Percentiles rank a stretch among this genome's conserved stretches.
These are phyloP conservation scores for Antheraea yamamai DNA, from an alignment of 2,888 invertebrate genomes.

Conservation along the genomic window DNA sequence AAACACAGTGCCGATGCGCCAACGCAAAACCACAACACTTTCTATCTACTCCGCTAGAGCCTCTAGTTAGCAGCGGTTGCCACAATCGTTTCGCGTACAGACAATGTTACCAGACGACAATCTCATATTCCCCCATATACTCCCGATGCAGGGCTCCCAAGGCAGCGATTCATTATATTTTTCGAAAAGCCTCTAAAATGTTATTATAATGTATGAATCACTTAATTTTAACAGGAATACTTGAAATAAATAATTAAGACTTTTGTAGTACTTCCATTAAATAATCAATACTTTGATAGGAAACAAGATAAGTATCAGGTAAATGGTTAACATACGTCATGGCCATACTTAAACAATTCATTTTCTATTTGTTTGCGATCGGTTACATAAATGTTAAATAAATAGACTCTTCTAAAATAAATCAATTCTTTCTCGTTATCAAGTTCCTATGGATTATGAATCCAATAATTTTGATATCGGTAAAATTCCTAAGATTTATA, in stretches of 20 bases:
- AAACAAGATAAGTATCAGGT: too few relatives aligned
- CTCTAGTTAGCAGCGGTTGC: background rate
- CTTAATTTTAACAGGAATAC: background rate
- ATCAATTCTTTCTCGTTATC: too few relatives aligned
- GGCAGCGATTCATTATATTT: background rate
- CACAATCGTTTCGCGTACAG: background rate
- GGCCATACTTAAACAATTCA: too few relatives aligned
- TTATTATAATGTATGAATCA: background rate
- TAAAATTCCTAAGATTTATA: too few relatives aligned
- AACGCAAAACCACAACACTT: background rate
- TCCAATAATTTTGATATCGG: too few relatives aligned
- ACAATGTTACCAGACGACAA: background rate
- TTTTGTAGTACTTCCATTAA: background rate
- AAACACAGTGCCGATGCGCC: background rate
- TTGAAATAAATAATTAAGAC: background rate
- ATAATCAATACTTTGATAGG: background rate
- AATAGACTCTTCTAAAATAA: too few relatives aligned
- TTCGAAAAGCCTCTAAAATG: background rate
- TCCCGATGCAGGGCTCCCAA: background rate
- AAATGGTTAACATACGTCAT: too few relatives aligned
- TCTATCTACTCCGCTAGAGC: background rate
- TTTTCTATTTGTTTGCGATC: too few relatives aligned
- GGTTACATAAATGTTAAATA: too few relatives aligned
- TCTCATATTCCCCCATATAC: background rate
- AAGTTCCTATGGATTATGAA: too few relatives aligned